phyloP scores from a whole-genome alignment of 2,797 vertebrate genomes.

The Adelosebastes latens region DNA sequence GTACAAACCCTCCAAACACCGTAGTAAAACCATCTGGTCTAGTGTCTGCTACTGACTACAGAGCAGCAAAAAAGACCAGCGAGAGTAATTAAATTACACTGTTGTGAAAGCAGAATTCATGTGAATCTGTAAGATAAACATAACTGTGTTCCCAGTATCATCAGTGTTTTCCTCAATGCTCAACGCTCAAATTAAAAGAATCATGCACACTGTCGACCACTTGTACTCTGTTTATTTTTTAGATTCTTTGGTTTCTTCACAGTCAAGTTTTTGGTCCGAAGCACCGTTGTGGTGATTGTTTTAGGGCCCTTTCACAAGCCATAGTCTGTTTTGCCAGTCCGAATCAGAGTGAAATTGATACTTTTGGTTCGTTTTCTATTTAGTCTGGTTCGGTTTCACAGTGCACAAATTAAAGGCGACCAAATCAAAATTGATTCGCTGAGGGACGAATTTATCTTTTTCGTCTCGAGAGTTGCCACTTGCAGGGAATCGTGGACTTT shows the following conservation, averaged over 20 bases:
- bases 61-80: neutral
- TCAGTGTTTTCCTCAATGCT: neutral
- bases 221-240: neutral
- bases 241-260: neutral
- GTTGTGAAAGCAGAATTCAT: neutral
- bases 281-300: neutral
- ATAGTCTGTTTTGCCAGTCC: neutral
- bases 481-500: too few species aligned
- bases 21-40: neutral
- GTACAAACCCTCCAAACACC: neutral
- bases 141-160: neutral
- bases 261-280: neutral
- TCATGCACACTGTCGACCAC: neutral
- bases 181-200: neutral
- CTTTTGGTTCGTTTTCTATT: too few species aligned
- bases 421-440: too few species aligned
- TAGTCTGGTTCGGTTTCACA: too few species aligned
- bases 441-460: too few species aligned
- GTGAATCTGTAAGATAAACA: neutral
- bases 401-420: too few species aligned
- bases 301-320: neutral
- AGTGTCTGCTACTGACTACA: neutral
- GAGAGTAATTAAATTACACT: neutral
- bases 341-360: too few species aligned
- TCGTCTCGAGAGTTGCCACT: too few species aligned